Evolutionary conservation across 2,797 vertebrate genomes (phyloP), one percentile per base, ranked within the genome.

Genomic region (Chanos chanos): DNA sequence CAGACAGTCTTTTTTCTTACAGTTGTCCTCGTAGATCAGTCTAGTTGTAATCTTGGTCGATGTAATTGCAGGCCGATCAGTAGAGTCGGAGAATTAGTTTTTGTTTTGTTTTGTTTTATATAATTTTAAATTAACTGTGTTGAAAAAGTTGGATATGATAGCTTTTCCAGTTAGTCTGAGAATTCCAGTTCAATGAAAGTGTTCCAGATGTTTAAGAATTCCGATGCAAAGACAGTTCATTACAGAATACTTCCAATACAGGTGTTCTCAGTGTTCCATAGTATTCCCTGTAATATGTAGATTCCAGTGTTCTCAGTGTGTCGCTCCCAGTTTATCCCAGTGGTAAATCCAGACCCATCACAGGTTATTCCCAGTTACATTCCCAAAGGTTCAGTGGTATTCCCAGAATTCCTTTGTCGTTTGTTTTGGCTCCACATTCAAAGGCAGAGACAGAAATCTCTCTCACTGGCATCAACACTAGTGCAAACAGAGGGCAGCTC

Each of bases 11-110:
- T 41, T 21, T 2, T 34, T 28, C 22, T 15, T 44, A 16, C 61
- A 22, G 24, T 24, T 10, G 45, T 5, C 60, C 70, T 70, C 70
- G 48, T 21, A 76, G 58, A 27, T 80, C 68, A 68, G 5, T 58
- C 59, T 0, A 4, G 51, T 37, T 27, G 43, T 4, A 8, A 2
- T 16, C 47, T 54, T 68, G 21, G 13, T 71, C 71, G 52, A 57
- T 5, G 58, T 53, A n/a, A n/a, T n/a, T n/a, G n/a, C n/a, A n/a
- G n/a, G n/a, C n/a, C n/a, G n/a, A n/a, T n/a, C n/a, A n/a, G n/a
- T n/a, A n/a, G n/a, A n/a, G n/a, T n/a, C n/a, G n/a, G n/a, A n/a
- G n/a, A n/a, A n/a, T n/a, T n/a, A n/a, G n/a, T n/a, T n/a, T n/a
- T n/a, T n/a, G n/a, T n/a, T n/a, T 5, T 6, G 10, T 31, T 69